Evolutionary conservation across 2,113 vertebrate genomes (phyloP), one percentile per base, ranked within the genome.

Genomic region (Ardeotis arabs): DNA sequence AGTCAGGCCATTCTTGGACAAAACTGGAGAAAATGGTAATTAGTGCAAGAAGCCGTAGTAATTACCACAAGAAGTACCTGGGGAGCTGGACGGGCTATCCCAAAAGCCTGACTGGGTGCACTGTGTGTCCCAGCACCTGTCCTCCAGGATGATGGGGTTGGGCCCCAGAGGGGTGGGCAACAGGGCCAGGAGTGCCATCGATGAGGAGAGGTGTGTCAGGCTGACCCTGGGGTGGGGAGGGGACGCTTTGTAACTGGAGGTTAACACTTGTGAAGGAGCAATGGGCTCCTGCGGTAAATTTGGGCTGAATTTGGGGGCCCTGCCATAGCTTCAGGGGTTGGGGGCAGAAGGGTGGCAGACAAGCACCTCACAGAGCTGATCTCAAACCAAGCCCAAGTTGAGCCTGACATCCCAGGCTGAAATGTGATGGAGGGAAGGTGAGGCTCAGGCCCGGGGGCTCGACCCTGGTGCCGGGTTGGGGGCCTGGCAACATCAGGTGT

Each of bases 51-150:
- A 58, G 29, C 41, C 72, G 19, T 50, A 58, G 37, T 35, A 83
- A 12, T 55, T 37, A 80, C 59, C 31, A 24, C 21, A 27, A 45
- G 28, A 44, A 47, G 8, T 66, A 27, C 39, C 7, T 31, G 18
- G 21, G 29, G 31, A 49, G 41, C 20, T 25, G 14, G n/a, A 63
- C 27, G 39, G 21, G 14, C 49, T 41, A 3, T 37, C 29, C n/a
- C 72, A 58, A 67, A 64, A 41, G 7, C 28, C 41, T 83, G 23
- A 2, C 15, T 50, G 45, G 45, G 24, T 16, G 14, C 33, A 24
- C 1, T n/a, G 13, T 0, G 0, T 0, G 0, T 24, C 28, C 27
- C 20, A 70, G 35, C 12, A 41, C 13, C 35, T 1, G 0, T 17
- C 12, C 20, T 58, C 35, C 25, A 49, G n/a, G 25, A 22, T 0